Conservation (phyloP, 2,113 vertebrate species). For the Sigmodon hispidus region DNA sequence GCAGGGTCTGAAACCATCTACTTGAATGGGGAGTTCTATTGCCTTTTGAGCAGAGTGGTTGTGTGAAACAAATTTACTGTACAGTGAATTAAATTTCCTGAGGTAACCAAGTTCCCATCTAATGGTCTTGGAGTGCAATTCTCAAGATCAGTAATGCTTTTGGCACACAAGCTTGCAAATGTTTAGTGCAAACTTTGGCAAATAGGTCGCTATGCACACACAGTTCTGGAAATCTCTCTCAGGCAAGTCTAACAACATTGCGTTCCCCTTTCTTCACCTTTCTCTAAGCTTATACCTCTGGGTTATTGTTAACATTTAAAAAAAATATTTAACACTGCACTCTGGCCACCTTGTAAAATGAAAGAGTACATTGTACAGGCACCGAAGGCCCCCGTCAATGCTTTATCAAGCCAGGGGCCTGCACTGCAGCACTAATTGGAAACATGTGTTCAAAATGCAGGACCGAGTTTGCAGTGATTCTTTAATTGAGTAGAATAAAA, state of each 20-base stretch:
- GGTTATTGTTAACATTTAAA: constrained; percentile 72
- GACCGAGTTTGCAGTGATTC: constrained; percentile 65
- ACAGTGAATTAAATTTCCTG: constrained; percentile 64
- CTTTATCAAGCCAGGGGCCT: constrained; percentile 73
- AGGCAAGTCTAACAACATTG: constrained; percentile 50
- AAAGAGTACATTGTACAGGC: constrained; percentile 73
- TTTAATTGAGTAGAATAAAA: constrained; percentile 78
- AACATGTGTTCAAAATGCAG: constrained; percentile 69
- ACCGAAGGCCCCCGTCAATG: constrained; percentile 52
- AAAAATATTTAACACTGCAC: constrained; percentile 68
- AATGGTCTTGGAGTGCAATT: neutral
- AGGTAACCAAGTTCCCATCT: neutral
- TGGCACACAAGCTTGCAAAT: constrained; percentile 47
- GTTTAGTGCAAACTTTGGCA: constrained; percentile 45
- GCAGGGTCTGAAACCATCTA: neutral
- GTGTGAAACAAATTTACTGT: neutral
- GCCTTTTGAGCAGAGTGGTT: constrained; percentile 10
- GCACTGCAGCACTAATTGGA: constrained; percentile 68
- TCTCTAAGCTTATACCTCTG: constrained; percentile 60
- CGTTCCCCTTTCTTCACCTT: constrained; percentile 41
- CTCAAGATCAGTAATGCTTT: constrained; percentile 2
- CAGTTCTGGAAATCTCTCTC: constrained; percentile 21
- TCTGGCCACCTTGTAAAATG: constrained; percentile 72
- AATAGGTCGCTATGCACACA: neutral
- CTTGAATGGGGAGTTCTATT: constrained; percentile 28